phyloP scores from a whole-genome alignment of 1,140 invertebrate species.

The Drosophila elegans region DNA sequence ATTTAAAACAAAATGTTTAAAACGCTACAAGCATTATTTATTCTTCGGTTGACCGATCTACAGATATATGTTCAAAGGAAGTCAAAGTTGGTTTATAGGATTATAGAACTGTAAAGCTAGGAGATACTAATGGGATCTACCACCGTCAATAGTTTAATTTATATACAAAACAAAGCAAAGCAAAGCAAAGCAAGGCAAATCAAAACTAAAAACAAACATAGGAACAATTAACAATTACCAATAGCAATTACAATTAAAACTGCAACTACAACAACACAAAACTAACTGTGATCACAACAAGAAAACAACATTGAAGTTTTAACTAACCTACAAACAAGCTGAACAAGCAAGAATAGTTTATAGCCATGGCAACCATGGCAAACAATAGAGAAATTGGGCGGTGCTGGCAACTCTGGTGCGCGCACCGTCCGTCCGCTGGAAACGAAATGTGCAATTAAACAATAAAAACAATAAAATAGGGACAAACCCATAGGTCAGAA shows the following conservation, averaged over 20 bases:
- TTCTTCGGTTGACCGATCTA: slow-evolving; percentile 23
- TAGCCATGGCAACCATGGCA: slow-evolving; percentile 68
- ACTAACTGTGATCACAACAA: slow-evolving; percentile 81
- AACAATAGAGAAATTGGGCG: slow-evolving; percentile 30
- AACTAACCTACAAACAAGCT: slow-evolving; percentile 52
- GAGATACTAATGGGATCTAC: slow-evolving; percentile 71
- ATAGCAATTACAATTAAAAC: slow-evolving; percentile 58
- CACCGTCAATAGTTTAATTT: slow-evolving; percentile 80
- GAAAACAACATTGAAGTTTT: slow-evolving; percentile 59
- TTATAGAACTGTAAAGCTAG: slow-evolving; percentile 37
- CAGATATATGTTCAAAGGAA: slow-evolving; percentile 11
- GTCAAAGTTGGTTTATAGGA: slow-evolving; percentile 2
- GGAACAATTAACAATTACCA: slow-evolving; percentile 52
- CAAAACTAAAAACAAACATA: slow-evolving; percentile 42
- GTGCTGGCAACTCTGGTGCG: slow-evolving; percentile 34
- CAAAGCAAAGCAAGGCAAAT: slow-evolving; percentile 26
- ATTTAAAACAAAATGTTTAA: slow-evolving; percentile 6
- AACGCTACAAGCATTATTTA: slow-evolving; percentile 58
- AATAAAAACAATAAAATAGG: slow-evolving; percentile 44
- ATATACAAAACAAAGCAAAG: slow-evolving; percentile 53
- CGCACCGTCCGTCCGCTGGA: slow-evolving; percentile 16
- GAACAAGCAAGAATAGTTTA: slow-evolving; percentile 38
- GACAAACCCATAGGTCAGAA: slow-evolving; percentile 21
- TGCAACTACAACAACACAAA: slow-evolving; percentile 79
- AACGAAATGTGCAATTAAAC: slow-evolving; percentile 70